Conservation (phyloP, 2,113 vertebrate species). For the Procavia capensis region DNA sequence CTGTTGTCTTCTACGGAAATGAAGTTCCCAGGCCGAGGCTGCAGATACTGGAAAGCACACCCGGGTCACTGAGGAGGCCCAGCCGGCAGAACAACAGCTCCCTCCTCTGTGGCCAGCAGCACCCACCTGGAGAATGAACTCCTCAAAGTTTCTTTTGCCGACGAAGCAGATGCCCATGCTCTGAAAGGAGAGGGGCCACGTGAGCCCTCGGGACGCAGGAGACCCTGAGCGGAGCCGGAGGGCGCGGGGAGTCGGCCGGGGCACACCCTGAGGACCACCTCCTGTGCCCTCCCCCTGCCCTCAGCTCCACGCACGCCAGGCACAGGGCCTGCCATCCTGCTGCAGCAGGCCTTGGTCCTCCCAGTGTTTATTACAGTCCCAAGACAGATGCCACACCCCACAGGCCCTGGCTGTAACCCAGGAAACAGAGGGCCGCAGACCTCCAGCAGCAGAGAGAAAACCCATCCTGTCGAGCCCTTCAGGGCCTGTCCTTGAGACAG, state of each 20-base stretch:
- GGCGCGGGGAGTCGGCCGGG: background rate
- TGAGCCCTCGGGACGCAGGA: background rate
- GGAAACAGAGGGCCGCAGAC: background rate
- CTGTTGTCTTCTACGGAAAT: constrained; percentile 94
- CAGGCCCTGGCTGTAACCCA: rapidly evolving
- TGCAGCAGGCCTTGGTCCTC: background rate
- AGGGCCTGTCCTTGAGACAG: background rate
- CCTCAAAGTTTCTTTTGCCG: constrained; percentile 95
- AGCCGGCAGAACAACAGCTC: constrained; percentile 68
- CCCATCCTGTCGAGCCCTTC: background rate
- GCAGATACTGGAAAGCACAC: constrained; percentile 91
- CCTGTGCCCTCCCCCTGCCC: background rate
- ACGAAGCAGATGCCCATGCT: constrained; percentile 99
- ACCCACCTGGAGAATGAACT: constrained; percentile 95
- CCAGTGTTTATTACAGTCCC: background rate
- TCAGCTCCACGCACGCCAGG: rapidly evolving
- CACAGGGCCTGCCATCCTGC: background rate
- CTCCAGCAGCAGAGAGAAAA: background rate
- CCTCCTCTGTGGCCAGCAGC: rapidly evolving
- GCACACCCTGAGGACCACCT: background rate
- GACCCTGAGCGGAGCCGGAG: background rate
- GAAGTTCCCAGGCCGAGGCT: constrained; percentile 94
- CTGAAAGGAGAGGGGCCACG: constrained; percentile 83
- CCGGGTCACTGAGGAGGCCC: rapidly evolving
- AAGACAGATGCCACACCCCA: rapidly evolving